Base-by-base conservation (phyloP, 2,888 invertebrate species). In the Portevinia maculata region DNA sequence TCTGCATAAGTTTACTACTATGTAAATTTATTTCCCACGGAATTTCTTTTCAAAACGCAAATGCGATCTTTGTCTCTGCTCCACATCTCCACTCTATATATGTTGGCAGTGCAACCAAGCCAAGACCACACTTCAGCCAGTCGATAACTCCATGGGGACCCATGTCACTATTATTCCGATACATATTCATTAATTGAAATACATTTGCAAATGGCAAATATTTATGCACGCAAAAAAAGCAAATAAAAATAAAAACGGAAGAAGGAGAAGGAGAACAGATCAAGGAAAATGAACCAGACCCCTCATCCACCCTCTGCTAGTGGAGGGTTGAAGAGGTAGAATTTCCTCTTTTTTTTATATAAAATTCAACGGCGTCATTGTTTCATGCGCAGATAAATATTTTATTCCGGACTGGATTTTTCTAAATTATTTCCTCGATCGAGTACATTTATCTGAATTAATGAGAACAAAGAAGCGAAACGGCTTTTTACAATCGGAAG, bases 121-220 rank as follows among this genome's bases (percentile, higher is more conserved):
- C 46, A 59, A 75, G 70, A 70, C 65, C 73, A 73, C 76, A 76
- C 65, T 71, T 73, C 67, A 65, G 32, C 46, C 48, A 67, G 65
- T 78, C 81, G 65, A 78, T 78, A 78, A 57, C 78, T 78, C 62
- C 78, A 53, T 60, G 81, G 70, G 65, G 76, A 76, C 76, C 60
- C 67, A 81, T 81, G 83, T 83, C 83, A 71, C 83, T 83, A 83
- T 83, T 83, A 83, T 78, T 69, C 78, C 83, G 78, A 83, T 83
- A 83, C 78, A 83, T 78, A 83, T 83, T 83, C 83, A 83, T 83
- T 83, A 83, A 83, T 83, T 83, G 83, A 83, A 73, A 78, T 73
- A 62, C 71, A 73, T 83, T 83, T 83, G 83, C 78, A 78, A 83
- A 83, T 78, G 83, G 71, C 67, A 78, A 67, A 83, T 83, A 78